A percentile compares a stretch with the other conserved stretches of the same genome.
Conservation (phyloP, 2,113 vertebrate genomes). For the Chrysochloris asiatica region DNA sequence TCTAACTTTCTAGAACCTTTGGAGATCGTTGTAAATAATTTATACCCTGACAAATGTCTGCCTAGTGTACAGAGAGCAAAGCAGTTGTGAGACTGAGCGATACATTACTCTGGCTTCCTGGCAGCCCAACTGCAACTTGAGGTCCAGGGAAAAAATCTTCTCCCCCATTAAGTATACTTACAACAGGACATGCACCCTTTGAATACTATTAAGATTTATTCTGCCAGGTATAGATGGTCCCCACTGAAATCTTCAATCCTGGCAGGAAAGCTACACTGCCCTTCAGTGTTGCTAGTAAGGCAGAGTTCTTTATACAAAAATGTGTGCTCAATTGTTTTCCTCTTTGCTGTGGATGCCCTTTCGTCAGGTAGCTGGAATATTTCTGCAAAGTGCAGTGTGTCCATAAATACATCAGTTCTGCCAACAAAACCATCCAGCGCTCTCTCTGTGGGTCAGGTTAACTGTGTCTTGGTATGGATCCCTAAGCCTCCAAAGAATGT, state of each 20-base stretch:
- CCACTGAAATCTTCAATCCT: slow-evolving; percentile 48
- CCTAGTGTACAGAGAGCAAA: background rate
- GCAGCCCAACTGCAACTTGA: slow-evolving; percentile 20
- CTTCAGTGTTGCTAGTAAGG: slow-evolving; percentile 26
- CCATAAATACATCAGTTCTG: slow-evolving; percentile 12
- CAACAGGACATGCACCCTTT: background rate
- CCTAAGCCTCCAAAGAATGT: background rate
- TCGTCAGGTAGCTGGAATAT: slow-evolving; percentile 9
- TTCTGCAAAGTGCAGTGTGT: background rate
- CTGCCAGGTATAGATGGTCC: slow-evolving; percentile 12
- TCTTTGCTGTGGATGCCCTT: slow-evolving; percentile 31
- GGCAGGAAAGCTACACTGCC: slow-evolving; percentile 17
- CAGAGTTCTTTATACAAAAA: slow-evolving; percentile 40
- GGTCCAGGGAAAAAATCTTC: slow-evolving; percentile 2
- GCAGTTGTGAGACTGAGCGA: background rate
- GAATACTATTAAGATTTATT: slow-evolving; percentile 63
- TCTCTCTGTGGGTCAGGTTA: background rate
- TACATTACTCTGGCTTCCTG: slow-evolving; percentile 52
- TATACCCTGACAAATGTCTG: slow-evolving; percentile 49
- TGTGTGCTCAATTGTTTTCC: slow-evolving; percentile 25
- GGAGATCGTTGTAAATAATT: slow-evolving; percentile 61
- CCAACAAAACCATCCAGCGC: background rate
- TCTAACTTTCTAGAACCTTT: slow-evolving; percentile 56
- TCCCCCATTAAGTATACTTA: slow-evolving; percentile 23
- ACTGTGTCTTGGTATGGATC: background rate